These are phyloP conservation scores for Plectrocnemia conspersa DNA, from an alignment of 1,140 invertebrate species.

Conservation along the genomic window DNA sequence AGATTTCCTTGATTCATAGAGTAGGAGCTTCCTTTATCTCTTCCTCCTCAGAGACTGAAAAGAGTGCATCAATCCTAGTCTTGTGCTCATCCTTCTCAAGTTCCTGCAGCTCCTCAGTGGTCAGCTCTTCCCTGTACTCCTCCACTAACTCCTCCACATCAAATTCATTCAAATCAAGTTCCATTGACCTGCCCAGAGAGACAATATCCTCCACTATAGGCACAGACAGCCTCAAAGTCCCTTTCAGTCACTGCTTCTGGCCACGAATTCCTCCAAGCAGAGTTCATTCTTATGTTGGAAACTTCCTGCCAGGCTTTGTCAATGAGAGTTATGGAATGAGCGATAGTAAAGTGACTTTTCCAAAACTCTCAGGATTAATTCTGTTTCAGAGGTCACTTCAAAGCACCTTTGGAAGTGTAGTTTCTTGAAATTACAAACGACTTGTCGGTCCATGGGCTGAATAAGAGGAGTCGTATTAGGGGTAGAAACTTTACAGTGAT, in stretches of 20 bases:
- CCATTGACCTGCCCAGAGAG: constrained; percentile 35
- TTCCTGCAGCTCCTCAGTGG: constrained; percentile 3
- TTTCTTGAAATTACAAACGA: background rate
- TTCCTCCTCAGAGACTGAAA: background rate
- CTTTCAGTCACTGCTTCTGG: constrained; percentile 25
- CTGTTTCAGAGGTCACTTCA: too few relatives aligned
- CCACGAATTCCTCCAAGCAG: constrained; percentile 31
- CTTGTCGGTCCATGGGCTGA: constrained; percentile 49
- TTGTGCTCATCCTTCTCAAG: background rate
- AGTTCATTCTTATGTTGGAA: constrained; percentile 22
- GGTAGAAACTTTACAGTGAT: constrained; percentile 39
- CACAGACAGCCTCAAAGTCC: constrained; percentile 33
- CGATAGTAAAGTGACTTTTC: too few relatives aligned
- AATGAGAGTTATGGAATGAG: constrained; percentile 38
- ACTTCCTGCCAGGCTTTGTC: constrained; percentile 34
- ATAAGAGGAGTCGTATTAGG: constrained; percentile 47
- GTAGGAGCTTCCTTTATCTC: background rate
- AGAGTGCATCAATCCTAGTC: background rate
- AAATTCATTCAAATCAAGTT: constrained; percentile 35
- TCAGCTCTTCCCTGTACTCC: background rate
- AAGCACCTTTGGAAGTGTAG: too few relatives aligned
- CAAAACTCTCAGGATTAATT: too few relatives aligned
- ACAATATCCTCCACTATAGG: constrained; percentile 22
- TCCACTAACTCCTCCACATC: constrained; percentile 30
- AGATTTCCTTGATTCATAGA: background rate